Conservation (phyloP, 1,140 invertebrate genomes). For the Tetranychus urticae region DNA sequence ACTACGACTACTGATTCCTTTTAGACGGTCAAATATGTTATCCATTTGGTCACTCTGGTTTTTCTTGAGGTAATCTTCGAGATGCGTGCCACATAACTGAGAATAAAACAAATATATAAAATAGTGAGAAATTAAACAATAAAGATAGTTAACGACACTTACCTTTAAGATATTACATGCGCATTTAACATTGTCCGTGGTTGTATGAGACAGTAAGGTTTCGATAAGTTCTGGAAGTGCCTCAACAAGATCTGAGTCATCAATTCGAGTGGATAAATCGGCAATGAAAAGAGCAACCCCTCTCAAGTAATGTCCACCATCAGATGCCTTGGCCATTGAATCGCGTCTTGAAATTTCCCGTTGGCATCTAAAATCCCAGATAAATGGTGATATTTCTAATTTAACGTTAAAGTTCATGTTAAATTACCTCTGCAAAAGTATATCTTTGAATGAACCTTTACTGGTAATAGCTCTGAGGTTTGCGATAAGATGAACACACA, state of each 20-base stretch:
- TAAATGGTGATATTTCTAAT: neutral
- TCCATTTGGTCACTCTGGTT: neutral
- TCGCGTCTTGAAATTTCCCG: constrained; percentile 5
- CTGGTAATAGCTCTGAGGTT: constrained; percentile 16
- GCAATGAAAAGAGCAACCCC: constrained; percentile 12
- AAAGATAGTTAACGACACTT: neutral
- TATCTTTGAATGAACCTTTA: constrained; percentile 24
- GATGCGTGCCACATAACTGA: neutral
- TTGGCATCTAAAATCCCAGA: constrained; percentile 7
- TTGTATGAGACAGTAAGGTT: constrained; percentile 6
- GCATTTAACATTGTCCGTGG: constrained; percentile 19
- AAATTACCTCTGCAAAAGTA: constrained; percentile 19
- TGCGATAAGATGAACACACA: constrained; percentile 31
- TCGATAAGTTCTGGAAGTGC: constrained; percentile 7
- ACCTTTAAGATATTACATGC: constrained; percentile 29
- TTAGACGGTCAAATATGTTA: neutral
- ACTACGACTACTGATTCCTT: neutral
- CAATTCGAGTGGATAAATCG: constrained; percentile 11
- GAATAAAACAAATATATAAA: neutral
- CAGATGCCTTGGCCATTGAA: neutral
- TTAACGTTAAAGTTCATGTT: neutral
- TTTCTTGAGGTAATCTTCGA: neutral
- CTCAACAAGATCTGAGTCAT: constrained; percentile 1
- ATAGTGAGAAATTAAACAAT: neutral
- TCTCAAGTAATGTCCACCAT: constrained; percentile 6